These are phyloP conservation scores for Prunella fulvescens DNA, from an alignment of 2,113 vertebrate genomes.

Conservation along the genomic window DNA sequence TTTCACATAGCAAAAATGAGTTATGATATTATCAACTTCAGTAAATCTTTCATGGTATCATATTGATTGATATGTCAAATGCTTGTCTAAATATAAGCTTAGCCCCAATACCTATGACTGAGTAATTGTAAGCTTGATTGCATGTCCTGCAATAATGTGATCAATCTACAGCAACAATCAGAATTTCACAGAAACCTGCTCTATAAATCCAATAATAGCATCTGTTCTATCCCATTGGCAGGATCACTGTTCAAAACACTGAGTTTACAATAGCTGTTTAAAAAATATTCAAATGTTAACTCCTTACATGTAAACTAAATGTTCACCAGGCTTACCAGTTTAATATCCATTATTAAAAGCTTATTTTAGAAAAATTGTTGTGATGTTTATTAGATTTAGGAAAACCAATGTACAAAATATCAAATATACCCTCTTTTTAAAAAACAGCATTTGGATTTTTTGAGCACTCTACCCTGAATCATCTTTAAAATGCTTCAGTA, in stretches of 20 bases:
- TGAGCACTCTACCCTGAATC: background rate
- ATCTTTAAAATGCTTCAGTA: background rate
- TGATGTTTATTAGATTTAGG: background rate
- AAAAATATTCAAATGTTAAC: background rate
- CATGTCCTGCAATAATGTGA: background rate
- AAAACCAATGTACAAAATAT: background rate
- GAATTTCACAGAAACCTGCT: background rate
- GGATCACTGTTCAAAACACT: background rate
- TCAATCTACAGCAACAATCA: background rate
- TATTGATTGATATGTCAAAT: constrained; percentile 35
- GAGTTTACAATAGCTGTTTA: background rate
- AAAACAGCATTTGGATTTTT: background rate
- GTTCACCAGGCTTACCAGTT: background rate
- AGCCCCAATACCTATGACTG: background rate
- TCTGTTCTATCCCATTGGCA: background rate
- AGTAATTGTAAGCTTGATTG: constrained; percentile 12
- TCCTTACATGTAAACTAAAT: background rate
- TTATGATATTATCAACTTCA: background rate
- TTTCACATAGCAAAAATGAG: background rate
- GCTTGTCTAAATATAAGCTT: constrained; percentile 25
- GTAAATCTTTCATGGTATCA: background rate
- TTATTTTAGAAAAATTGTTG: background rate
- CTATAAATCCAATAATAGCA: background rate
- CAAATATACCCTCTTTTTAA: background rate
- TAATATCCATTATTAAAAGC: background rate